Percentiles rank a stretch among this genome's conserved stretches.
These are phyloP conservation scores for Vesta saturnalis DNA, from an alignment of 2,888 invertebrate species.

Conservation along the genomic window DNA sequence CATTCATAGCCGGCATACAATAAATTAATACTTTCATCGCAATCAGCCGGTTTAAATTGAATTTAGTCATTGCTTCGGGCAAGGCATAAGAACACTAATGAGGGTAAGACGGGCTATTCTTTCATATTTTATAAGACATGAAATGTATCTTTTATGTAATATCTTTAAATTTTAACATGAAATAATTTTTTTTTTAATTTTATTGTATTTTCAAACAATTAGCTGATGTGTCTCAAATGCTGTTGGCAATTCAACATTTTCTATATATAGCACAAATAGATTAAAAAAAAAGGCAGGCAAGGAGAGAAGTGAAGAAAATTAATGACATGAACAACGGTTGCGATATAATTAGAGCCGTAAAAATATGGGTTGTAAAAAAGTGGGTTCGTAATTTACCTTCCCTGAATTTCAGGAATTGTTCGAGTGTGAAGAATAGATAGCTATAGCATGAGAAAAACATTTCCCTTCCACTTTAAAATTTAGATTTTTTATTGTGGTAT, in stretches of 20 bases:
- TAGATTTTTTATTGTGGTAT: not conserved
- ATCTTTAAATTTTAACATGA: not conserved
- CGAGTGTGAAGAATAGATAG: constrained; percentile 28
- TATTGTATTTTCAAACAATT: constrained; percentile 23
- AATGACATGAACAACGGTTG: constrained; percentile 49
- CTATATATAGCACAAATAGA: constrained; percentile 40
- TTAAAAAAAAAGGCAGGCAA: constrained; percentile 30
- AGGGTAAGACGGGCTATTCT: constrained; percentile 42
- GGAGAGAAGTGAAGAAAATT: constrained; percentile 49
- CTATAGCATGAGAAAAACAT: not conserved
- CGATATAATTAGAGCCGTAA: constrained; percentile 50
- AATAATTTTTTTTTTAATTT: not conserved
- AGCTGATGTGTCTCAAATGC: constrained; percentile 35
- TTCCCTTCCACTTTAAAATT: not conserved
- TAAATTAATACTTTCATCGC: constrained; percentile 61
- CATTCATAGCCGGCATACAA: constrained; percentile 53
- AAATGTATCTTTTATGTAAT: constrained; percentile 8
- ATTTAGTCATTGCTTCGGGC: constrained; percentile 48
- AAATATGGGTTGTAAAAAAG: constrained; percentile 46
- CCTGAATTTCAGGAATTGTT: constrained; percentile 40
- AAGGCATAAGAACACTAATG: constrained; percentile 52
- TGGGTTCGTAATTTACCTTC: constrained; percentile 41
- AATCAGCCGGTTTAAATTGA: constrained; percentile 58
- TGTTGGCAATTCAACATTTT: constrained; percentile 48
- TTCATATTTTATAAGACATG: constrained; percentile 9